Percentiles rank a stretch among this genome's conserved stretches.
These are phyloP conservation scores for Bergia puertoricense DNA, from an alignment of 92 coral and sea anemone genomes.

Conservation along the genomic window DNA sequence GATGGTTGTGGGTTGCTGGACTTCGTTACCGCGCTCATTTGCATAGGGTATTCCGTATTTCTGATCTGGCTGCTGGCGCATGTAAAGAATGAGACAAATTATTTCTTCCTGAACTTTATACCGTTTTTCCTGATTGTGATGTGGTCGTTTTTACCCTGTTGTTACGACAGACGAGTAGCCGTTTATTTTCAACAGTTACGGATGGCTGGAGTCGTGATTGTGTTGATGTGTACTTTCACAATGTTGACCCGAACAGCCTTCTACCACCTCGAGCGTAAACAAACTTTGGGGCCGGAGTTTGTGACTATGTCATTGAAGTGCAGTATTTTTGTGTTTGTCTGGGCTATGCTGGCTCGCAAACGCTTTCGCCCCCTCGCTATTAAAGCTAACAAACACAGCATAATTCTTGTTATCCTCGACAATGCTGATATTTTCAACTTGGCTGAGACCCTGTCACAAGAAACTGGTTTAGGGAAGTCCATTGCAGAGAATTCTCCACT, in stretches of 20 bases:
- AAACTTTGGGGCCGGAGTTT: conserved; percentile 33
- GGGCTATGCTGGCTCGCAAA: conserved; percentile 37
- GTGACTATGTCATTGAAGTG: conserved; percentile 38
- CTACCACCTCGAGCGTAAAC: conserved; percentile 36
- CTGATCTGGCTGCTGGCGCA: conserved; percentile 36
- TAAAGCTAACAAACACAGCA: conserved; percentile 22
- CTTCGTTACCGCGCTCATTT: conserved; percentile 18
- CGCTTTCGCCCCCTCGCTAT: conserved; percentile 29
- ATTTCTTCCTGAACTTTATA: conserved; percentile 11
- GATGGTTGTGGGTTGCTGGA: conserved; percentile 32
- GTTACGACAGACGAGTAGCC: conserved; percentile 38
- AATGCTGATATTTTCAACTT: conserved; percentile 50
- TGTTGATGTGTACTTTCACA: conserved; percentile 53
- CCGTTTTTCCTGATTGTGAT: conserved; percentile 34
- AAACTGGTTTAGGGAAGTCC: conserved; percentile 35
- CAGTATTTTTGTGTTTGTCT: conserved; percentile 42
- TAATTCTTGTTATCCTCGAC: conserved; percentile 41
- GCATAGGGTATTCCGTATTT: conserved; percentile 30
- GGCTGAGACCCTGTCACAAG: conserved; percentile 41
- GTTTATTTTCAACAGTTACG: conserved; percentile 35
- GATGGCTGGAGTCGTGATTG: conserved; percentile 26
- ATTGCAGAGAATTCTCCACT: conserved; percentile 26
- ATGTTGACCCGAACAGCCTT: conserved; percentile 48
- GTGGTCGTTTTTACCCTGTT: conserved; percentile 33
- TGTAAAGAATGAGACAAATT: conserved; percentile 12